Base-by-base conservation (phyloP, 1,140 invertebrate genomes). In the Holotrichia oblita region DNA sequence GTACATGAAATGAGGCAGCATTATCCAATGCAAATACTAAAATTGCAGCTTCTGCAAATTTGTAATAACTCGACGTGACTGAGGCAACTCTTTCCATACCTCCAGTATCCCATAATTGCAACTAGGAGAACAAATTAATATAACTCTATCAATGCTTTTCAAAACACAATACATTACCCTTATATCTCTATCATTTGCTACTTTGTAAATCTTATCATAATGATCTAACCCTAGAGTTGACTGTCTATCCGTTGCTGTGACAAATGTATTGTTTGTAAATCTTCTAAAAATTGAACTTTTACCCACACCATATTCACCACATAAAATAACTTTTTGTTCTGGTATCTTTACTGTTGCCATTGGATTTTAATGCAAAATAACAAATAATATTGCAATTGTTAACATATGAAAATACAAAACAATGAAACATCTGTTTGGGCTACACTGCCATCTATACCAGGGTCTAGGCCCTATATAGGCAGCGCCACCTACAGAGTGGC, bases 291-390 rank as follows among this genome's bases (percentile, higher is more conserved):
- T 88, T 44, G 96, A 98, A 85, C 94, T 96, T 89, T 98, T 98
- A 34, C 97, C 97, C 7, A 98, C 97, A 72, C 96, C 96, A 89
- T 96, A 98, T 89, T 98, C 97, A 34, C 97, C 97, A 87, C 95
- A 97, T 48, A 98, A 89, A 84, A 98, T 98, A 17, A 98, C 94
- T 92, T 98, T 98, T 85, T 97, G 94, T 83, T 95, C 95, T 9
- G 96, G 95, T 81, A 94, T 91, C 89, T 93, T 93, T 79, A 94
- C 90, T 82, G 93, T 91, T 83, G 95, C 94, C 95, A 96, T 96
- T 22, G 40, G 24, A 6, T 6, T 69, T n/a, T n/a, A n/a, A n/a
- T n/a, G n/a, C n/a, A n/a, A n/a, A n/a, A n/a, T n/a, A n/a, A n/a
- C n/a, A n/a, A n/a, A n/a, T n/a, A n/a, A n/a, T n/a, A n/a, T n/a